Base-by-base conservation (phyloP, 2,113 vertebrate species). In the Triplophysa siluroides region DNA sequence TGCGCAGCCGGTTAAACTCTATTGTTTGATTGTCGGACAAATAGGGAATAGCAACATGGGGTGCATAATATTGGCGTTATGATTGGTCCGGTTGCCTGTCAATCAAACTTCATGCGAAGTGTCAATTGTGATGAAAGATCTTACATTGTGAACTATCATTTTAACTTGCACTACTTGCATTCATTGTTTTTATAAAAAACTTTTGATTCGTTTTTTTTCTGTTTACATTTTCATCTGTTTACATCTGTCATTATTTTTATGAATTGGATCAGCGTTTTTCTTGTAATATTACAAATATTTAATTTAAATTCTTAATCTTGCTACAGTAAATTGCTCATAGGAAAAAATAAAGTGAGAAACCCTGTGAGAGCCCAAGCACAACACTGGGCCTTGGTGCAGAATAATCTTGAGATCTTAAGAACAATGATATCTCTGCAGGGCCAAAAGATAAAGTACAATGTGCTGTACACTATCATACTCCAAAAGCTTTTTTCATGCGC, bases 401-500 rank as follows among this genome's bases (percentile, higher is more conserved):
- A 10, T 38, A 60, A 73, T 73, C 54, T 61, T 21, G 38, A 24
- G 29, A 60, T 38, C 8, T 16, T 54, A 54, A 14, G 5, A 73
- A 73, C 29, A 60, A 43, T 73, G 12, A 43, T 60, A 61, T 73
- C 54, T 73, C 33, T 60, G 9, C 12, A 16, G 54, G 1, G 7
- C 12, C 54, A 73, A 60, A 29, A 60, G 33, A 73, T 60, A 71
- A 24, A 56, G 18, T 13, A 56, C 69, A 58, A 21, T 72, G 26
- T 21, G 8, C 50, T 58, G 16, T 71, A 54, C 33, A 60, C 21
- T 45, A 61, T 61, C 56, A 61, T 23, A 72, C 56, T 38, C 63
- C 62, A 4, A 21, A 54, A 61, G 76, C 64, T 78, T 75, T 80
- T 66, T 66, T n/a, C 33, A 33, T 64, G 56, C n/a, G 38, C 76